phyloP scores from a whole-genome alignment of 2,797 vertebrate genomes.

The Iguana delicatissima region DNA sequence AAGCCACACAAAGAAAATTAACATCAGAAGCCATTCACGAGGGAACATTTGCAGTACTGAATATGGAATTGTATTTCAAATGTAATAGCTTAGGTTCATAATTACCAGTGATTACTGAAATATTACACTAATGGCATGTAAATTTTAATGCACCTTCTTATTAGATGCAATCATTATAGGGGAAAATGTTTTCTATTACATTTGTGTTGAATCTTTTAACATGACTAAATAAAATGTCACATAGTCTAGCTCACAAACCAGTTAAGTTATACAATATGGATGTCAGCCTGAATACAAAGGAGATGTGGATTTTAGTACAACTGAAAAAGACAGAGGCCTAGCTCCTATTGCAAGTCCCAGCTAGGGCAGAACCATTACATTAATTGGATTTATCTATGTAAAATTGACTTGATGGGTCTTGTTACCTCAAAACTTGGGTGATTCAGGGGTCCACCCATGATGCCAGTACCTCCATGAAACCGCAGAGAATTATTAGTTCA shows the following conservation, averaged over 20 bases:
- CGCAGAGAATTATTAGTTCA: no score
- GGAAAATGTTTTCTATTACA: slow-evolving; percentile 68
- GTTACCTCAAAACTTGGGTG: no score
- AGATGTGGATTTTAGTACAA: background rate
- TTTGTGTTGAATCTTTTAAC: background rate
- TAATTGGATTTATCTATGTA: background rate
- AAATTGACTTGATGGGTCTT: background rate
- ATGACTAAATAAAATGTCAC: background rate
- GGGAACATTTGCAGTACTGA: slow-evolving; percentile 60
- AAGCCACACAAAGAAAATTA: slow-evolving; percentile 52
- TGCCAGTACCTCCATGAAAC: no score
- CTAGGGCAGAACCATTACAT: no score
- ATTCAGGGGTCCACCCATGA: no score
- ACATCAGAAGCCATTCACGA: slow-evolving; percentile 46
- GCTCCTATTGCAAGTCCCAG: no score
- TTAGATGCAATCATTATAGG: slow-evolving; percentile 67
- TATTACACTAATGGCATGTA: slow-evolving; percentile 72
- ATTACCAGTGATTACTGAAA: slow-evolving; percentile 70
- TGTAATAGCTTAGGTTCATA: slow-evolving; percentile 72
- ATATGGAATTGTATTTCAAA: slow-evolving; percentile 73
- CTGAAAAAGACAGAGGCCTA: background rate
- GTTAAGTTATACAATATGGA: background rate
- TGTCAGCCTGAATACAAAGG: background rate
- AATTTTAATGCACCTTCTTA: slow-evolving; percentile 69
- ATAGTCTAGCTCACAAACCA: background rate